These are phyloP conservation scores for Mesitornis unicolor DNA, from an alignment of 2,113 vertebrate genomes.

Conservation along the genomic window DNA sequence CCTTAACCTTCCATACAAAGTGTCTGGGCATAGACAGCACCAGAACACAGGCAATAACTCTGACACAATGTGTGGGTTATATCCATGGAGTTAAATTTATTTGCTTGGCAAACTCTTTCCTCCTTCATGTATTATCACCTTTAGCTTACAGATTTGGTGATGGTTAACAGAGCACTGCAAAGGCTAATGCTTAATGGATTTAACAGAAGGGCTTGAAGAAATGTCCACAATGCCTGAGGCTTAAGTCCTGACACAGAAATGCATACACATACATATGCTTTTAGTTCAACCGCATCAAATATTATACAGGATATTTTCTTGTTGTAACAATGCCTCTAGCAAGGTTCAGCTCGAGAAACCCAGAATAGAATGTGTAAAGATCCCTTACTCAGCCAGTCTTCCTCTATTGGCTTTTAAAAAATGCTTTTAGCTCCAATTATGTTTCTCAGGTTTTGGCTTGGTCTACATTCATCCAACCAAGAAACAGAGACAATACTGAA, in stretches of 20 bases:
- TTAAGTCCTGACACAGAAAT: slow-evolving; percentile 5
- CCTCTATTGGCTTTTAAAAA: not conserved
- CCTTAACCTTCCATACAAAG: not conserved
- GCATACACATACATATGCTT: not conserved
- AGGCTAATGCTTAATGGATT: not conserved
- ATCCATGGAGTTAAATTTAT: not conserved
- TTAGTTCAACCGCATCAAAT: not conserved
- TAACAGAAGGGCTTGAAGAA: not conserved
- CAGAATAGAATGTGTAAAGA: not conserved
- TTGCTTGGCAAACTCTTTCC: not conserved
- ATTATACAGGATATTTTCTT: not conserved
- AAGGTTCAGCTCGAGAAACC: not conserved
- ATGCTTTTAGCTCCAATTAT: not conserved
- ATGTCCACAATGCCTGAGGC: not conserved
- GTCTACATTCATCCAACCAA: not conserved
- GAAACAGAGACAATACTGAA: not conserved
- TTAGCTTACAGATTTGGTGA: not conserved
- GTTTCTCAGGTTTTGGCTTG: not conserved
- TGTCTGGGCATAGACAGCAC: not conserved
- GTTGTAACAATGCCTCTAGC: slow-evolving; percentile 2
- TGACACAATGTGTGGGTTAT: fast-evolving
- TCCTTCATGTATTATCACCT: not conserved
- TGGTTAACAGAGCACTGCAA: not conserved
- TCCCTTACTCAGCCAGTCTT: not conserved
- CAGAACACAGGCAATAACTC: not conserved